phyloP scores from a whole-genome alignment of 2,113 vertebrate genomes.

The Myrmophylax atrothorax region DNA sequence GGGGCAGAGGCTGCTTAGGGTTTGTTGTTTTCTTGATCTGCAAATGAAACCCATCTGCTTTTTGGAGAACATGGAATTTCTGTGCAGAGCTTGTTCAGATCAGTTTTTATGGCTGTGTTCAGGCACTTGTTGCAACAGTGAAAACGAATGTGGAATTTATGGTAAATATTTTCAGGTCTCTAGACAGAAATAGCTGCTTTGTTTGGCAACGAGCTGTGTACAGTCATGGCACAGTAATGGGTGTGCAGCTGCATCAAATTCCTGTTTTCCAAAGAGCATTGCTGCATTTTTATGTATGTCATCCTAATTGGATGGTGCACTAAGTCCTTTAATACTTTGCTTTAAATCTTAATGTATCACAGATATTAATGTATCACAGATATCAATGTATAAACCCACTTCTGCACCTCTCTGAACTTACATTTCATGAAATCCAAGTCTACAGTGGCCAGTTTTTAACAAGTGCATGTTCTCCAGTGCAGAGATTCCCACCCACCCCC shows the following conservation, averaged over 20 bases:
- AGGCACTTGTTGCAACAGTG: neutral
- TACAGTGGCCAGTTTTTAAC: neutral
- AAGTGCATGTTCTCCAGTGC: neutral
- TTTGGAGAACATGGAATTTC: neutral
- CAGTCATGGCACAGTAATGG: neutral
- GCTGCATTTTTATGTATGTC: neutral
- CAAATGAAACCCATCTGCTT: neutral
- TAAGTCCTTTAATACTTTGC: neutral
- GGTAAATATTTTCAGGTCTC: slow-evolving; percentile 23
- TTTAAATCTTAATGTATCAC: neutral
- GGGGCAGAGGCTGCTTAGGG: neutral
- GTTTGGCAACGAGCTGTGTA: neutral
- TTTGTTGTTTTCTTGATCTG: neutral
- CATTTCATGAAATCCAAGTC: neutral
- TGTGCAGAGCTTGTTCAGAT: neutral
- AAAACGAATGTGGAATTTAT: neutral
- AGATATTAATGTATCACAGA: neutral
- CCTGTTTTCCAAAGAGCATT: neutral
- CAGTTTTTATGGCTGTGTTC: neutral
- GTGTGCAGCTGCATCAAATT: neutral
- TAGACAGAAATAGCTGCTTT: neutral
- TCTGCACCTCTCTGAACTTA: neutral
- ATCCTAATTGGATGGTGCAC: neutral
- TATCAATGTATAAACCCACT: neutral
- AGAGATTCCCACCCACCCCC: neutral